Evolutionary conservation across 2,113 vertebrate species (phyloP).

Genomic region (Apeltes quadracus): DNA sequence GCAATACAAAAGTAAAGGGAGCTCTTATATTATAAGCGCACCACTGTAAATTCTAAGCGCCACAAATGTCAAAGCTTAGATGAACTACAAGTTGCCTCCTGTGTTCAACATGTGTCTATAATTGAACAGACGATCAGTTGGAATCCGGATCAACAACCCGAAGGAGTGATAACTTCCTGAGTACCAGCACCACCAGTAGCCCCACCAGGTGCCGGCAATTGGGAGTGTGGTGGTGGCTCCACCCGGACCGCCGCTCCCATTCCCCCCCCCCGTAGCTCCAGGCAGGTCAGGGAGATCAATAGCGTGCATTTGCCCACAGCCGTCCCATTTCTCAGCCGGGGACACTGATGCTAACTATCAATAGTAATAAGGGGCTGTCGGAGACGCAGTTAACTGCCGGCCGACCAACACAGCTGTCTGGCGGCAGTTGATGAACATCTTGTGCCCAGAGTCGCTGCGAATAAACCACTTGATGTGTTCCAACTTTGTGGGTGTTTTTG

Average conservation of each 20-base stretch:
- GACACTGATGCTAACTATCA: constrained; percentile 86
- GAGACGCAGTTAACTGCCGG: constrained; percentile 80
- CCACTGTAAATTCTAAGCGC: too few relatives aligned
- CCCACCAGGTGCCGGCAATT: constrained; percentile 62
- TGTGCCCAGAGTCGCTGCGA: constrained; percentile 74
- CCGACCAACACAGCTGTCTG: constrained; percentile 79
- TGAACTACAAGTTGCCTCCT: neutral
- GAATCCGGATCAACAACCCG: constrained; percentile 4
- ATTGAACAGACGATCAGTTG: constrained; percentile 1
- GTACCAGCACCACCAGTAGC: constrained; percentile 29
- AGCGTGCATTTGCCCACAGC: constrained; percentile 82
- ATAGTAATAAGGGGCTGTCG: constrained; percentile 85
- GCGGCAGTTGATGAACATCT: constrained; percentile 85
- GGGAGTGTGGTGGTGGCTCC: constrained; percentile 36
- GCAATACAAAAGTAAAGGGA: too few relatives aligned
- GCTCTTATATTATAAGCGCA: too few relatives aligned
- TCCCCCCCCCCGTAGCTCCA: constrained; percentile 71
- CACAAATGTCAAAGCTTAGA: neutral
- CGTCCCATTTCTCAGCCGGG: constrained; percentile 84
- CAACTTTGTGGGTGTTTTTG: constrained; percentile 78
- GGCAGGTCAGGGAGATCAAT: constrained; percentile 82
- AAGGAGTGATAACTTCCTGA: constrained; percentile 14
- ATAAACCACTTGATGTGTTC: constrained; percentile 84
- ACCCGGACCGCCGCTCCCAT: constrained; percentile 39
- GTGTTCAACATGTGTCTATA: neutral